Evolutionary conservation across 2,797 vertebrate genomes (phyloP), one percentile per base, ranked within the genome.

Genomic region (Pteronotus mesoamericanus): DNA sequence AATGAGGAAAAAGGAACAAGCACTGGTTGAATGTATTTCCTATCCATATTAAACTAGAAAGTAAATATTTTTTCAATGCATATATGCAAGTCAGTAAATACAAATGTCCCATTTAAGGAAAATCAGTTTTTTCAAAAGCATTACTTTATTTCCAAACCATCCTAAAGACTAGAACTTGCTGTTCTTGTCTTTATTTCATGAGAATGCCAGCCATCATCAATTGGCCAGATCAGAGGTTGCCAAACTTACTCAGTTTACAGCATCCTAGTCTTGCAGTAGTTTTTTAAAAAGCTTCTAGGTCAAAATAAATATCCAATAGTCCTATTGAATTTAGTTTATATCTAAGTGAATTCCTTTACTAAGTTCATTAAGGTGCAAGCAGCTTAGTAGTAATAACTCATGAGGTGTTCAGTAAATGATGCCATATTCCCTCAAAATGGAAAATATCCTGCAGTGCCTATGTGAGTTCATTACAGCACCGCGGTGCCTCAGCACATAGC

Each of bases 281-380:
- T 71, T 48, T 88, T 75, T 21, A 51, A 44, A 94, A 32, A 64
- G 37, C 24, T 83, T 29, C 3, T 57, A 15, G 19, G 9, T 87
- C 16, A 80, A 91, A 87, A 77, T 26, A 86, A 78, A 68, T 42
- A 93, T 4, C 22, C 46, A 53, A 44, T 9, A 37, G 4, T 89
- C 53, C 44, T 37, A 69, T 44, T 80, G 78, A 86, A 57, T 68
- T 96, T 68, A 32, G 39, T 57, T 83, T 91, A 39, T 39, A 26
- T 83, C 2, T 19, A 72, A 68, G 9, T 26, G 51, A 55, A 78
- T 44, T 75, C 34, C 15, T 39, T 48, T 18, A 48, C 53, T 69
- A 77, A 42, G 15, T 66, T 89, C 19, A 79, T 29, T 85, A 44
- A 77, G 32, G 37, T 83, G 16, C 18, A 53, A 87, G 22, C 26